Evolutionary conservation across 2,113 vertebrate genomes (phyloP).

Genomic region (Sterna hirundo): DNA sequence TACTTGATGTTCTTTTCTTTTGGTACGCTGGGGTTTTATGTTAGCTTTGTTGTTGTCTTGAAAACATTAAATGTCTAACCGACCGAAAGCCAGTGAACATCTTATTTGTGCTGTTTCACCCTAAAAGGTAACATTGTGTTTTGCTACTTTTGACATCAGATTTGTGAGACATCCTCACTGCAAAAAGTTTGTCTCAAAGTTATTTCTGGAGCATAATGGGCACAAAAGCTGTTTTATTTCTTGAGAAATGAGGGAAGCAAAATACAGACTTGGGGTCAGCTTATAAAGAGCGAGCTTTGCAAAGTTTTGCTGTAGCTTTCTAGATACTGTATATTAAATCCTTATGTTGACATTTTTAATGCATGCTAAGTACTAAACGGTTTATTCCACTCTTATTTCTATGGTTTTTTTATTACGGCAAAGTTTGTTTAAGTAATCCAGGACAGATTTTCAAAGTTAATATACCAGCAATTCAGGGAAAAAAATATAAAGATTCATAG

Average conservation of each 20-base stretch:
- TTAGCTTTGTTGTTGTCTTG: not conserved
- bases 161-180: not conserved
- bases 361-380: not conserved
- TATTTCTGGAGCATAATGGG: not conserved
- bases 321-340: not conserved
- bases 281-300: rapidly evolving
- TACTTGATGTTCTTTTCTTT: not conserved
- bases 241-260: not conserved
- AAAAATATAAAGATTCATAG: not conserved
- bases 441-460: not conserved
- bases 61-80: not conserved
- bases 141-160: not conserved
- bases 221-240: not conserved
- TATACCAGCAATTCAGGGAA: not conserved
- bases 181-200: not conserved
- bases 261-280: not conserved
- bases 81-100: not conserved
- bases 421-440: not conserved
- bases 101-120: not conserved
- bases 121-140: not conserved
- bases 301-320: not conserved
- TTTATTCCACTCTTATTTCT: not conserved
- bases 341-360: not conserved
- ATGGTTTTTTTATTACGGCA: not conserved
- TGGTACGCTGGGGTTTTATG: not conserved